Base-by-base conservation (phyloP, 2,113 vertebrate genomes). In the Zosterops lateralis region DNA sequence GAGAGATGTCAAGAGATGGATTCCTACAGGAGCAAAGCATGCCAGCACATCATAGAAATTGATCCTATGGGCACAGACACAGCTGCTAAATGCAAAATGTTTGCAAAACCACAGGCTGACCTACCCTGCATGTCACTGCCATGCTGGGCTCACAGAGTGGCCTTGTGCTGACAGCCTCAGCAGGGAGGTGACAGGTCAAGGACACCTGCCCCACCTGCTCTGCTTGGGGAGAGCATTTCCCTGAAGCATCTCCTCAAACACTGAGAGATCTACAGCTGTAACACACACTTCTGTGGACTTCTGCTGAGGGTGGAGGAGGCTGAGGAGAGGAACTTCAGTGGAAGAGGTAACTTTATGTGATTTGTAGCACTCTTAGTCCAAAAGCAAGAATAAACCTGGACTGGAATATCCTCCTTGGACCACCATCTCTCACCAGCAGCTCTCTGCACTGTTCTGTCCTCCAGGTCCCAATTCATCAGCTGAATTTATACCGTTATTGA, bases 1-100 rank as follows among this genome's bases (percentile, higher is more conserved):
- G 72, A 77, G 48, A 80, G 44, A 51, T 90, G 90, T 91, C 71
- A 76, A 78, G 70, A 81, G 89, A 16, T 17, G 45, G 73, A 74
- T 65, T 58, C 76, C 67, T 68, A 8, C 53, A 32, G 56, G 64
- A 83, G 64, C 58, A 79, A 66, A 83, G 48, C 32, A 3, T 25
- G 74, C 47, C 7, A 87, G 65, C 45, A 21, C 78, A 14, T 73
- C 7, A 16, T 0, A 10, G 77, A 74, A 80, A 74, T 17, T 24
- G 47, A 74, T 85, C 84, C 67, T 76, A 1, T 40, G 78, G 81
- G 78, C 81, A 85, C 80, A 34, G 42, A 50, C 36, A 70, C 67
- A 77, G 71, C 29, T 83, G 4, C 28, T 15, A 28, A 87, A 82
- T 31, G 45, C 50, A 40, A 45, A 64, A 45, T 0, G 0, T 57